Evolutionary conservation across 2,888 invertebrate genomes (phyloP).

Genomic region (Mesorhabditis belari): DNA sequence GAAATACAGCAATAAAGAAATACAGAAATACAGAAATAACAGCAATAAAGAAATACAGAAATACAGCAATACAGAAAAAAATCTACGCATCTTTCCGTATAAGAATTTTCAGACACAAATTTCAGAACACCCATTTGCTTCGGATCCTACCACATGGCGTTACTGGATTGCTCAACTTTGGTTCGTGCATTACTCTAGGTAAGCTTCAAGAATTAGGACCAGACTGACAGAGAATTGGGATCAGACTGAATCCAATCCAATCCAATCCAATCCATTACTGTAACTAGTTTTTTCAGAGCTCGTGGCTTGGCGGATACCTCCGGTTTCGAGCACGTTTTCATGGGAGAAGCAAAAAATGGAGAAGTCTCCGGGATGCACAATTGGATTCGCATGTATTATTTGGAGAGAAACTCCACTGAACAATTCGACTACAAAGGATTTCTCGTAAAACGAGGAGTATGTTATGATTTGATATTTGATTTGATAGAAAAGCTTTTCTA

Average conservation of each 20-base stretch:
- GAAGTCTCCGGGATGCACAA: constrained; percentile 73
- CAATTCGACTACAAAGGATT: constrained; percentile 49
- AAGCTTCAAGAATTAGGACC: no score
- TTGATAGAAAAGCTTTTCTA: constrained; percentile 7
- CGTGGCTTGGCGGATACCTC: constrained; percentile 70
- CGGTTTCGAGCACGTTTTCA: constrained; percentile 85
- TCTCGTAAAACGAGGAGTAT: constrained; percentile 46
- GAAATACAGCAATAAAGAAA: constrained; percentile 1
- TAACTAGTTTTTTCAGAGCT: constrained; percentile 61
- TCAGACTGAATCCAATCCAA: no score
- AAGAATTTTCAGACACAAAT: no score
- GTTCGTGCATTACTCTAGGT: constrained; percentile 67
- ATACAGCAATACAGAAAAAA: no score
- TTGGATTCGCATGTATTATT: constrained; percentile 76
- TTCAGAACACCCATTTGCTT: constrained; percentile 41
- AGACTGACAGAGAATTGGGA: no score
- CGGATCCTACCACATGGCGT: constrained; percentile 24
- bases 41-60: no score
- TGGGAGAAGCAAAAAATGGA: constrained; percentile 72
- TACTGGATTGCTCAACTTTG: constrained; percentile 53
- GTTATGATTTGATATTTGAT: constrained; percentile 3
- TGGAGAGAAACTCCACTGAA: constrained; percentile 61
- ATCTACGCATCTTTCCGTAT: no score
- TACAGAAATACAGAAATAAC: no score
- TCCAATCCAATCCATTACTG: no score